Evolutionary conservation across 2,888 invertebrate species (phyloP), one percentile per base, ranked within the genome.

Genomic region (Sabellastarte sp.): DNA sequence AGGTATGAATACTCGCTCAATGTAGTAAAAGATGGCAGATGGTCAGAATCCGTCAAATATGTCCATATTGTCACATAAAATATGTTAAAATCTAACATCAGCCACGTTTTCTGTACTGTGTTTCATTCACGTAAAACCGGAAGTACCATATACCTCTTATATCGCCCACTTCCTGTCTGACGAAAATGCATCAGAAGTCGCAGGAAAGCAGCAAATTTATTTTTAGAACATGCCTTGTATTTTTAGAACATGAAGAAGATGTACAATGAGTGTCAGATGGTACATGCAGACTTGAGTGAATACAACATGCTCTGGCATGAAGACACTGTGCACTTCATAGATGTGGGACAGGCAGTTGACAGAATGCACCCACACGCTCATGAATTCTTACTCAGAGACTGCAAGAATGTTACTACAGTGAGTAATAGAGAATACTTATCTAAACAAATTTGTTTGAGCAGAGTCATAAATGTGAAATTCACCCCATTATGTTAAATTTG

Each of bases 261-360:
- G 78, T 88, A 86, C 77, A 76, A 79, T 3, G 81, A 86, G 32
- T 88, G 87, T 71, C 79, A 80, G n/a, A 78, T 89, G 60, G 86
- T 89, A 1, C 89, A 89, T 76, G 87, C 87, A 1, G 89, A 89
- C 78, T 77, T 89, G 59, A 87, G 87, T 71, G 88, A 88, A 76
- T 89, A 87, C 82, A 89, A 89, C 76, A 80, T 89, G 63, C 80
- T 89, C 52, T 88, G 88, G 86, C 83, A 85, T 66, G 76, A 87
- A 20, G 83, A 81, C 31, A 78, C 81, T 58, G 84, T 86, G 28
- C 86, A 84, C 80, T 80, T 88, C 51, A 89, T 89, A 65, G 89
- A 89, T 78, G 88, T 89, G 2, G 86, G 87, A 30, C 88, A 89
- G 74, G 84, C 88, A 1, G 88, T 89, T 26, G 88, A 88, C 66